A percentile compares a stretch with the other conserved stretches of the same genome.
Conservation (phyloP, 2,113 vertebrate genomes). For the Callorhinus ursinus region DNA sequence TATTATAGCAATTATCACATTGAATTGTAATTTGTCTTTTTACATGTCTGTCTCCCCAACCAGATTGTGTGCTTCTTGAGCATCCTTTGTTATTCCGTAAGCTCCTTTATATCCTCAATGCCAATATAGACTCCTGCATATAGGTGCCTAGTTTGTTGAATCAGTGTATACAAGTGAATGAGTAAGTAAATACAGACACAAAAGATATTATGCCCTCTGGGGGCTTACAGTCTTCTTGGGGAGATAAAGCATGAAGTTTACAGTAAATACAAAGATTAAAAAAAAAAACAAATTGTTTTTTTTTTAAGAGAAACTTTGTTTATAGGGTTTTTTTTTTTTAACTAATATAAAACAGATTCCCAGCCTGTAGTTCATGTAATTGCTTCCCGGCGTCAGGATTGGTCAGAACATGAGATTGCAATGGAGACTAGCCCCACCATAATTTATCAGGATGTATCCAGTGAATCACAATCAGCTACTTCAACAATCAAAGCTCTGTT, state of each 20-base stretch:
- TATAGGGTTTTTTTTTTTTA: conserved; percentile 80
- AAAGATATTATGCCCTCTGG: conserved; percentile 30
- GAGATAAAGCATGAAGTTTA: conserved; percentile 70
- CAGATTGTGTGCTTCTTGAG: conserved; percentile 66
- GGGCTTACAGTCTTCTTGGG: conserved; percentile 64
- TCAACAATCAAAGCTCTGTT: conserved; percentile 98
- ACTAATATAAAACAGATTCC: conserved; percentile 87
- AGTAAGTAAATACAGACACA: conserved; percentile 56
- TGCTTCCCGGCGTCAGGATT: conserved; percentile 96
- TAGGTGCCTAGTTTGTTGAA: conserved; percentile 46
- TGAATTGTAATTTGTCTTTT: conserved; percentile 67
- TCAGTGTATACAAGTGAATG: conserved; percentile 25
- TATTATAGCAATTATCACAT: conserved; percentile 23
- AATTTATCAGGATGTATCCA: conserved; percentile 96
- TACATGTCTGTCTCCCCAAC: conserved; percentile 64
- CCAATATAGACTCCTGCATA: conserved; percentile 23
- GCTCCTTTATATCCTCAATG: conserved; percentile 21
- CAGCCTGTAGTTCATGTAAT: conserved; percentile 96
- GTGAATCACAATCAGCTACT: conserved; percentile 96
- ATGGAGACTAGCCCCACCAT: conserved; percentile 96
- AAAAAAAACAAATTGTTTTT: conserved; percentile 55
- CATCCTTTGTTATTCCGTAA: conserved; percentile 52
- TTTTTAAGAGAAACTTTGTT: conserved; percentile 79
- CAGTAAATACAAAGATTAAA: conserved; percentile 68
- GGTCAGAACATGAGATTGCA: conserved; percentile 96